Percentiles rank a stretch among this genome's conserved stretches.
phyloP scores from a whole-genome alignment of 2,113 vertebrate genomes.

The Gallinago jamesoni region DNA sequence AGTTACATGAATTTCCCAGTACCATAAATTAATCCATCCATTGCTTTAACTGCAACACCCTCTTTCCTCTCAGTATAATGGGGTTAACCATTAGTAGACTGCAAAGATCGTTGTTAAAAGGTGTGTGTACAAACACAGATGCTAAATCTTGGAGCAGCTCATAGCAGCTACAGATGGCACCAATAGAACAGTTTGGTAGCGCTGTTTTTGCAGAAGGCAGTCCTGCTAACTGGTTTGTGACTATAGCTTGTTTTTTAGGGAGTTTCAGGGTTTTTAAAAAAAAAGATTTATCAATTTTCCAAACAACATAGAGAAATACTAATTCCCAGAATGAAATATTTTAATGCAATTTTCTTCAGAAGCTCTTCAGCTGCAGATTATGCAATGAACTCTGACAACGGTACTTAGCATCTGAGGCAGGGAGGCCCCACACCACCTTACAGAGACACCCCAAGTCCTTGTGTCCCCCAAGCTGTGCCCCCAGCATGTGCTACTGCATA shows the following conservation, averaged over 20 bases:
- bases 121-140: neutral
- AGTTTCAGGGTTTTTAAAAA: fast-evolving
- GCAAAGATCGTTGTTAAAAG: neutral
- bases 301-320: neutral
- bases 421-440: neutral
- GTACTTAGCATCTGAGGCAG: neutral
- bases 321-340: neutral
- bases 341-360: neutral
- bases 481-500: neutral
- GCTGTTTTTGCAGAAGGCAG: neutral
- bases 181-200: neutral
- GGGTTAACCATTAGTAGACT: neutral
- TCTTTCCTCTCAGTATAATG: neutral
- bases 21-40: neutral
- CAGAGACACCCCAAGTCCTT: neutral
- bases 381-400: neutral
- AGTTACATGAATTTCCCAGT: neutral
- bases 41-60: neutral
- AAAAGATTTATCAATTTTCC: neutral
- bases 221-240: neutral
- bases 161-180: neutral
- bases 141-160: neutral
- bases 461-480: neutral
- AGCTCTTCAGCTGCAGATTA: neutral
- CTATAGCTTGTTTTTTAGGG: neutral